A percentile compares a stretch with the other conserved stretches of the same genome.
These are phyloP conservation scores for Apaloderma vittatum DNA, from an alignment of 2,113 vertebrate genomes.

Conservation along the genomic window DNA sequence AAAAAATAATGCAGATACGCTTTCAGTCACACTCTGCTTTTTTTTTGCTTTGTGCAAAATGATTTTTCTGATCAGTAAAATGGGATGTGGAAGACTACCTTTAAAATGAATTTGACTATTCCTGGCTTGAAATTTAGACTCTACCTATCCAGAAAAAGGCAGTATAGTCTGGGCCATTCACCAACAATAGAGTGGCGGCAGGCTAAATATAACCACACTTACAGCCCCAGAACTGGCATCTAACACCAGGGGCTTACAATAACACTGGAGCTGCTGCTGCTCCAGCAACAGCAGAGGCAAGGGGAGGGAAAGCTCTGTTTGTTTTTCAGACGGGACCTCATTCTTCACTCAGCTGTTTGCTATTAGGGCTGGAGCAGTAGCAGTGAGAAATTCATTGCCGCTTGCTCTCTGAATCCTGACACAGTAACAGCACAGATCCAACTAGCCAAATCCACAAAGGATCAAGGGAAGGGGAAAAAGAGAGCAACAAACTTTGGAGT, in stretches of 20 bases:
- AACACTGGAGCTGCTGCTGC: conserved; percentile 25
- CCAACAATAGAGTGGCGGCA: conserved; percentile 15
- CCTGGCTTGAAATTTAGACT: not conserved
- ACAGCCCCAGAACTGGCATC: conserved; percentile 1
- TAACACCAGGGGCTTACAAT: conserved; percentile 19
- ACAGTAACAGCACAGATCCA: not conserved
- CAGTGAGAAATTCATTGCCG: conserved; percentile 57
- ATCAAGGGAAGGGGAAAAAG: conserved; percentile 50
- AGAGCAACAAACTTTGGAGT: conserved; percentile 4
- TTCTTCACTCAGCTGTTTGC: conserved; percentile 73
- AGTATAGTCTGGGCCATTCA: not conserved
- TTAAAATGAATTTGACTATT: not conserved
- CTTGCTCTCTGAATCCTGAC: conserved; percentile 57
- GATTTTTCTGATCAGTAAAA: conserved; percentile 4
- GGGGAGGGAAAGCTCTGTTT: conserved; percentile 8
- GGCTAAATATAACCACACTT: conserved; percentile 25
- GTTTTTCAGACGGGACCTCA: conserved; percentile 42
- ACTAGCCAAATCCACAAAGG: conserved; percentile 57
- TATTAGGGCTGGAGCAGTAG: conserved; percentile 75
- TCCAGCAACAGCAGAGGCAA: not conserved
- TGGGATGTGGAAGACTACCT: not conserved
- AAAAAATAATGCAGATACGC: not conserved
- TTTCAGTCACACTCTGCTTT: not conserved
- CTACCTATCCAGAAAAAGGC: conserved; percentile 42
- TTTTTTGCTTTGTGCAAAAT: not conserved